Base-by-base conservation (phyloP, 2,113 vertebrate genomes). In the Meriones unguiculatus region DNA sequence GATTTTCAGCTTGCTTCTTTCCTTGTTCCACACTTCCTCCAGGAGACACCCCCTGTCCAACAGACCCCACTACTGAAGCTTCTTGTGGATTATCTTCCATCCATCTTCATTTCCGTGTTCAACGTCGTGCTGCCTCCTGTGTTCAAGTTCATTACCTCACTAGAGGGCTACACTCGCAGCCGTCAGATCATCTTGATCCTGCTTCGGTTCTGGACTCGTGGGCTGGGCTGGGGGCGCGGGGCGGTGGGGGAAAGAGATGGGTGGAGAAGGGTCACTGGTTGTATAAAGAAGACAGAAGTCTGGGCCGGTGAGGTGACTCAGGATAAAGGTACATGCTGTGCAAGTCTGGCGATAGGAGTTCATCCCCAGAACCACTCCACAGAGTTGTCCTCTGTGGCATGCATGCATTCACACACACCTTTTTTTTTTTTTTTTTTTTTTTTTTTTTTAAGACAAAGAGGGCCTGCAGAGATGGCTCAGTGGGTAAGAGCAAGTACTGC, bases 121-220 rank as follows among this genome's bases (percentile, higher is more conserved):
- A 99, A 99, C 98, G 98, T 99, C 17, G 14, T 99, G 91, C 98
- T 99, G 84, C 99, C 99, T 0, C 75, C 98, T 3, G 89, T 99
- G 92, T 99, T 99, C 95, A 98, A 98, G 87, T 91, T 99, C 89
- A 97, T 99, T 0, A 98, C 98, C 62, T 78, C 90, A 0, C 86
- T 99, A 17, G 99, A 99, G 97, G 97, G 97, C 97, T 99, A 99
- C 92, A 89, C 98, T 4, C 98, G 98, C 50, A 98, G 99, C 95
- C 98, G 80, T 22, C 98, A 99, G 18, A 96, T 99, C 88, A 97
- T 99, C 64, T 14, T 99, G 25, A 98, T 99, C 25, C 97, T 99
- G 50, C 54, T 99, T 65, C 98, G 99, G 99, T 99, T 87, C 65
- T 28, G 62, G 85, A 20, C 64, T 75, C 30, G 2, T 10, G 52